phyloP scores from a whole-genome alignment of 2,113 vertebrate species.

The Carettochelys insculpta region DNA sequence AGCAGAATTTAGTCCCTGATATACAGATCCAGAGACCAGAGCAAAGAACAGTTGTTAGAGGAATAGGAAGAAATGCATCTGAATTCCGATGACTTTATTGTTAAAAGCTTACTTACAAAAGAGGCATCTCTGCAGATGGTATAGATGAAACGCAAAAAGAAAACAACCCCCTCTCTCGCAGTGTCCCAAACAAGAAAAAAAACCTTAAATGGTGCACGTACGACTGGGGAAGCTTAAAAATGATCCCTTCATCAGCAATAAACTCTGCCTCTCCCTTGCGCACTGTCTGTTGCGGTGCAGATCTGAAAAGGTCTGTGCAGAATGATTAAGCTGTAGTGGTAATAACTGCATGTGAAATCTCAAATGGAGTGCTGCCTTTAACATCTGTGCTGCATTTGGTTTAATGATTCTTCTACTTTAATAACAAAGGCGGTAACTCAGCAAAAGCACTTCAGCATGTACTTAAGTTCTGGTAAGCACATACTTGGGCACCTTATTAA shows the following conservation, averaged over 20 bases:
- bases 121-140: background rate
- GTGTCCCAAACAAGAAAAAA: background rate
- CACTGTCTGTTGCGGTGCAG: background rate
- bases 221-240: background rate
- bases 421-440: background rate
- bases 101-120: background rate
- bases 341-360: background rate
- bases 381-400: background rate
- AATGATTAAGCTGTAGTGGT: background rate
- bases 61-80: background rate
- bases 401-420: background rate
- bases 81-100: background rate
- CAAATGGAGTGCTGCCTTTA: background rate
- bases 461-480: background rate
- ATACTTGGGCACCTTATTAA: background rate
- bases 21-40: background rate
- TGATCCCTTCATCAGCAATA: background rate
- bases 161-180: background rate
- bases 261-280: background rate
- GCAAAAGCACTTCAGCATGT: accelerated
- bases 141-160: background rate
- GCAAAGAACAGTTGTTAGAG: background rate
- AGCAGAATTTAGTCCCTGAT: background rate
- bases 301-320: background rate
- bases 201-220: background rate